These are phyloP conservation scores for Syngnathus scovelli DNA, from an alignment of 2,113 vertebrate species.

Conservation along the genomic window DNA sequence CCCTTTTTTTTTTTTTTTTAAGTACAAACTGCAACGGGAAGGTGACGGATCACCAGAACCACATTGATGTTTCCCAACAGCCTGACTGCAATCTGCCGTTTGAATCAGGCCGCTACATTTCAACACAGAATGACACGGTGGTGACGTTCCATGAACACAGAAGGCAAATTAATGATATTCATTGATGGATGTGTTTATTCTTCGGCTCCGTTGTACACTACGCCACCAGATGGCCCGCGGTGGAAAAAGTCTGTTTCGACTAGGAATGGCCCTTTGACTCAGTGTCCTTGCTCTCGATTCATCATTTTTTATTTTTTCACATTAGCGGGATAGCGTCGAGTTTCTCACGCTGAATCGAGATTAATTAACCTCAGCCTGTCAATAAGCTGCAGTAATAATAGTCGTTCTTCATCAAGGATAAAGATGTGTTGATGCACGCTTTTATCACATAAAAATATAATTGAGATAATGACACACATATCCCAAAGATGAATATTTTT, in stretches of 20 bases:
- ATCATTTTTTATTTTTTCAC: not conserved
- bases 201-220: not conserved
- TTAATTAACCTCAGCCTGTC: too few species aligned
- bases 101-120: not conserved
- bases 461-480: too few species aligned
- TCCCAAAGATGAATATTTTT: too few species aligned
- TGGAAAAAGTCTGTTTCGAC: not conserved
- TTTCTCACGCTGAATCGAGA: not conserved
- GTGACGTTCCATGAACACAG: constrained; percentile 2
- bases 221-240: constrained; percentile 1
- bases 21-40: not conserved
- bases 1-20: not conserved
- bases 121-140: not conserved
- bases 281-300: not conserved
- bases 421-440: too few species aligned
- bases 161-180: constrained; percentile 3
- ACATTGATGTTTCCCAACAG: not conserved
- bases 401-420: too few species aligned
- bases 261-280: not conserved
- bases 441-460: too few species aligned
- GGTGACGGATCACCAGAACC: not conserved
- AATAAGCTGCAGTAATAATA: too few species aligned
- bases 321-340: not conserved
- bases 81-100: not conserved
- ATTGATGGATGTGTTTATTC: not conserved